These are phyloP conservation scores for Subanguina moxae DNA, from an alignment of 1,140 invertebrate genomes.

Conservation along the genomic window DNA sequence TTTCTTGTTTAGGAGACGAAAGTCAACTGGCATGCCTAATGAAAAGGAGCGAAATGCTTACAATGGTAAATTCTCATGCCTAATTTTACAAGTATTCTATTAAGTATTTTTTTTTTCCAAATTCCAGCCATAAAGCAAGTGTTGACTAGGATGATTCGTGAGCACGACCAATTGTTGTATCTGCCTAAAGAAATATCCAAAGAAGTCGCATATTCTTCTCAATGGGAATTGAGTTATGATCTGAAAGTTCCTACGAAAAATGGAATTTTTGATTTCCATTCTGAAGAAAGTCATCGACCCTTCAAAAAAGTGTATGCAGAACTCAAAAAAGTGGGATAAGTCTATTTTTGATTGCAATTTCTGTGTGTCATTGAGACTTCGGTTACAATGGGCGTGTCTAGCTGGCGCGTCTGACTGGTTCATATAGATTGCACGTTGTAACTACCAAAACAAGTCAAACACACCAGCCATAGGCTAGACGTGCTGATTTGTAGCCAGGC, in stretches of 20 bases:
- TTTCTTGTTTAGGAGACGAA: slow-evolving; percentile 22
- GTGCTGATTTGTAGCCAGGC: background rate
- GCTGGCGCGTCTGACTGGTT: too few relatives aligned
- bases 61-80: background rate
- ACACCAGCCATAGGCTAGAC: background rate
- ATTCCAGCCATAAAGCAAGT: slow-evolving; percentile 18
- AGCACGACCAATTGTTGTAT: slow-evolving; percentile 15
- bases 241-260: slow-evolving; percentile 23
- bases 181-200: slow-evolving; percentile 18
- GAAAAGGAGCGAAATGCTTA: slow-evolving; percentile 11
- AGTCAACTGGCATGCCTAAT: slow-evolving; percentile 21
- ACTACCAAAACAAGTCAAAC: background rate
- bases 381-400: too few relatives aligned
- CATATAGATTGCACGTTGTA: background rate
- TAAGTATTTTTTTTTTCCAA: background rate
- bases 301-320: slow-evolving; percentile 8
- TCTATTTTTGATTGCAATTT: too few relatives aligned
- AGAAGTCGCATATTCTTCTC: slow-evolving; percentile 7
- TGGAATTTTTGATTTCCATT: slow-evolving; percentile 25
- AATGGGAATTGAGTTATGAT: slow-evolving; percentile 14
- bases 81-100: background rate
- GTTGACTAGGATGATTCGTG: slow-evolving; percentile 26
- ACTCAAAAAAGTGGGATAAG: slow-evolving; percentile 17
- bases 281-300: slow-evolving; percentile 19
- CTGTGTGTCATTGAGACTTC: slow-evolving; percentile 5